Evolutionary conservation across 2,888 invertebrate genomes (phyloP), one percentile per base, ranked within the genome.

Genomic region (Panorpa germanica): DNA sequence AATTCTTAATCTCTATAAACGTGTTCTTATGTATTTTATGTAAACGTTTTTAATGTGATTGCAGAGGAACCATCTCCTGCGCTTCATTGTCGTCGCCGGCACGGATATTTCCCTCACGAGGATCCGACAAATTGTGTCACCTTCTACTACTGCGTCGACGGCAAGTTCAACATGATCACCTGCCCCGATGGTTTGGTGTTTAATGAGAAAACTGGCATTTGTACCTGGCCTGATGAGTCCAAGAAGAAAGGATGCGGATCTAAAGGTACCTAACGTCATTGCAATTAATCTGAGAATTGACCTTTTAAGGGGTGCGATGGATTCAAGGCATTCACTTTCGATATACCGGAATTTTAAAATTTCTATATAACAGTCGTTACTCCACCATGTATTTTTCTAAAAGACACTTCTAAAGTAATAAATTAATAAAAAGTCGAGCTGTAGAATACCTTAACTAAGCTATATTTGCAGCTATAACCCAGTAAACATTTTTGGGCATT

Each of bases 211-310:
- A 77, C 75, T 23, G 86, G 86, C 36, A 88, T 85, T 43, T 88
- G 88, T 52, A 81, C 82, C 12, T 88, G 88, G 88, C 73, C 88
- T 2, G 85, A 88, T 57, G 83, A 86, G 48, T 85, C 86, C 5
- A 80, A 83, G 49, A 78, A 83, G 53, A 70, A 68, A 45, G 81
- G 81, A 9, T 88, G 88, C 48, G 75, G 77, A 3, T 77, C 83
- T 6, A 64, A 71, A 57, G 74, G 76, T 74, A 46, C 43, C 44
- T 45, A 20, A 5, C n/a, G n/a, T n/a, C n/a, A n/a, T n/a, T n/a
- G n/a, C n/a, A n/a, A n/a, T n/a, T n/a, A n/a, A n/a, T n/a, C n/a
- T n/a, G n/a, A n/a, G n/a, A n/a, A n/a, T n/a, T n/a, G n/a, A n/a
- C n/a, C n/a, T n/a, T n/a, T n/a, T n/a, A n/a, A n/a, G n/a, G n/a